Conservation (phyloP, 2,797 vertebrate species). For the Erpetoichthys calabaricus region DNA sequence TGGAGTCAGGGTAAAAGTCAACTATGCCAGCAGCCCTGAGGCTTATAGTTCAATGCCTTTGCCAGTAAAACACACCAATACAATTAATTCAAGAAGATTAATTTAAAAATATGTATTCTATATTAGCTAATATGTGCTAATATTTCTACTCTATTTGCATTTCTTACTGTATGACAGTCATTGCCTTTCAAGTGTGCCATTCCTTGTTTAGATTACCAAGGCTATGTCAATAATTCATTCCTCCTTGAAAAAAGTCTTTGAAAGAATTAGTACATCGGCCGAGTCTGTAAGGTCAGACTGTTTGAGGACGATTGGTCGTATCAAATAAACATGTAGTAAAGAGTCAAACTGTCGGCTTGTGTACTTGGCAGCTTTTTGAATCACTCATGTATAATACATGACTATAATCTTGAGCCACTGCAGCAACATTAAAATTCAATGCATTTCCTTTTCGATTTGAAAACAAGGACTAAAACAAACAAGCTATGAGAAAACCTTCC, state of each 20-base stretch:
- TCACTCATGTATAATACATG: constrained; percentile 1
- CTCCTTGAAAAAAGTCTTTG: neutral
- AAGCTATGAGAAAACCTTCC: neutral
- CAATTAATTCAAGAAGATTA: too few species aligned
- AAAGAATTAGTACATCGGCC: neutral
- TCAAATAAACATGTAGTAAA: neutral
- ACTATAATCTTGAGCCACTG: neutral
- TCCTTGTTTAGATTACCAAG: too few species aligned
- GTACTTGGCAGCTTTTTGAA: neutral
- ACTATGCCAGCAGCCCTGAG: too few species aligned
- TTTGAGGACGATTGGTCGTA: neutral
- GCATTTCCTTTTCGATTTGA: neutral
- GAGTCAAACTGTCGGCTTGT: neutral
- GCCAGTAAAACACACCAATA: too few species aligned
- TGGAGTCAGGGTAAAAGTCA: too few species aligned
- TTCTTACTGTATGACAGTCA: too few species aligned
- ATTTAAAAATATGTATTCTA: too few species aligned
- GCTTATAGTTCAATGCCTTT: too few species aligned
- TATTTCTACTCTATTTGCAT: too few species aligned
- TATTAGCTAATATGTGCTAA: too few species aligned
- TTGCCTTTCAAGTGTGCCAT: too few species aligned
- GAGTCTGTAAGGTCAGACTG: neutral
- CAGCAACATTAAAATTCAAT: neutral
- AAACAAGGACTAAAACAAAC: neutral
- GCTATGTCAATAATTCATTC: constrained; percentile 1